Evolutionary conservation across 2,888 invertebrate genomes (phyloP), one percentile per base, ranked within the genome.

Genomic region (Ennomos erosarius): DNA sequence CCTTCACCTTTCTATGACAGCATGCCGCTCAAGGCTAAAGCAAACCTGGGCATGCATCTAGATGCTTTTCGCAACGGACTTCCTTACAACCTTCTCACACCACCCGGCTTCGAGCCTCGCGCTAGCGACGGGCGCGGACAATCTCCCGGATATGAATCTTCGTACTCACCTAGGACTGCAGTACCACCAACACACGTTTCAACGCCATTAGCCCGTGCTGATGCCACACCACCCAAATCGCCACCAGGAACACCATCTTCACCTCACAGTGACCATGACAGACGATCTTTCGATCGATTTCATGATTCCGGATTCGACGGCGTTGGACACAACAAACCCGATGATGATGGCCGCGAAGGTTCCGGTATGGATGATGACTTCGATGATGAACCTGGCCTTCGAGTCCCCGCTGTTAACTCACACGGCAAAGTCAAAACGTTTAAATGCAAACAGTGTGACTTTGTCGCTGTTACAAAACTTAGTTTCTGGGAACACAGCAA

Each of bases 401-500:
- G 93, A 3, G 89, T 94, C 1, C 95, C 95, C 1, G 93, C 95
- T n/a, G 93, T 96, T 10, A 96, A 95, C 81, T 94, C 95, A 0
- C 95, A 97, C 70, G 97, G 97, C 11, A 97, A 97, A 92, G 94
- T 97, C 12, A 99, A 98, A 87, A 95, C 95, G 0, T 97, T 97
- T 86, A 96, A 96, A 77, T 99, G 99, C 90, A 99, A 99, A 79
- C 97, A 98, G 69, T 99, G 99, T 81, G 95, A 95, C 52, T 96
- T 96, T 71, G 94, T 96, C 0, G 96, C 98, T 0, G 94, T 96
- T 10, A 97, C 97, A 6, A 99, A 99, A 87, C 92, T 96, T 12
- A 97, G 97, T 55, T 98, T 97, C 80, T 99, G 99, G 99, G 95
- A 96, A 40, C 99, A 99, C 83, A 95, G 95, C 26, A 95, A 96